Base-by-base conservation (phyloP, 2,888 invertebrate species). In the Dryomyza anilis region DNA sequence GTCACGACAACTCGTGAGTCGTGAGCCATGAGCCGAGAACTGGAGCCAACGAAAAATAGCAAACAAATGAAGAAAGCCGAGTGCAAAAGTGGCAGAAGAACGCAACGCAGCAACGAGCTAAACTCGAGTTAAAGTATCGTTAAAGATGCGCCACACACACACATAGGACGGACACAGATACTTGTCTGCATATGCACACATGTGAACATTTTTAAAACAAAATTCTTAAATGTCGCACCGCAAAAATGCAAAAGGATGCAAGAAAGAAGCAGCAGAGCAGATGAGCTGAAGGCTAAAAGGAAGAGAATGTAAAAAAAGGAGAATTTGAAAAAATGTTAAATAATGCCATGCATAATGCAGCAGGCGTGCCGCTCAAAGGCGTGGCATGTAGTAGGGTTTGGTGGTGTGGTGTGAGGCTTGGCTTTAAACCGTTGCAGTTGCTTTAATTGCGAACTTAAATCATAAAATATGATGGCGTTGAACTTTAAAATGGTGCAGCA, bases 341-440 rank as follows among this genome's bases (percentile, higher is more conserved):
- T 75, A 78, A 78, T 78, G 78, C 73, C 70, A 78, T 76, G 78
- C 75, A 78, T 78, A 77, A 76, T 76, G 76, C 75, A 78, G 70
- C 71, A 73, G 43, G 4, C n/a, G 30, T 12, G n/a, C n/a, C 25
- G 39, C 16, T 14, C 39, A 58, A 5, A 27, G 59, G 59, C n/a
- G n/a, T n/a, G n/a, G n/a, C n/a, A n/a, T n/a, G n/a, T n/a, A n/a
- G n/a, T n/a, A n/a, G n/a, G n/a, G n/a, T n/a, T n/a, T n/a, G n/a
- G n/a, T n/a, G n/a, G n/a, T n/a, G n/a, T n/a, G n/a, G n/a, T n/a
- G n/a, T n/a, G n/a, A 21, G 21, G 16, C 19, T 21, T 57, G 39
- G 25, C 23, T 43, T 8, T n/a, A 21, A 12, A 43, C 7, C 55
- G 43, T 21, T 8, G 52, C 29, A n/a, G 53, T 21, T 30, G 29